Base-by-base conservation (phyloP, 2,888 invertebrate genomes). In the Idaea biselata region DNA sequence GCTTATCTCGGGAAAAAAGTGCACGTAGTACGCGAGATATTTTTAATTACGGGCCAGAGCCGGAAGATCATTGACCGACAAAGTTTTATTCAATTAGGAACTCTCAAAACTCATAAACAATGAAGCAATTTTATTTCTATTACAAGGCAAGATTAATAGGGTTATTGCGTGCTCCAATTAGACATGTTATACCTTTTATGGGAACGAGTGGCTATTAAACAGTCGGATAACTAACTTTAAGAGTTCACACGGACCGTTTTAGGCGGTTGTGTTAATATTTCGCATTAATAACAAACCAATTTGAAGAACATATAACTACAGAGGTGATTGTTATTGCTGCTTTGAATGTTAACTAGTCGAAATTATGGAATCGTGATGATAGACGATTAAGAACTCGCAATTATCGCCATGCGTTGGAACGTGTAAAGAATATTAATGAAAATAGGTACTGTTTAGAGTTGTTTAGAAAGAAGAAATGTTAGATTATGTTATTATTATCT, bases 91-190 rank as follows among this genome's bases (percentile, higher is more conserved):
- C 61, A 66, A 69, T 63, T 67, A 64, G 55, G 59, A 68, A 62
- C 63, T 63, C 56, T 58, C 56, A 63, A 58, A 60, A 62, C 66
- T 65, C 55, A 53, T 64, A 73, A 69, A 84, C 83, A 83, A 82
- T 83, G 76, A 81, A 79, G 74, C 73, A 77, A 79, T 83, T 78
- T 79, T 75, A 76, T 76, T 77, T 78, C 75, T 73, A 79, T 78
- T 78, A 78, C 70, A 66, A 63, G 71, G 70, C 70, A 76, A 83
- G 83, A 88, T 85, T 88, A 82, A 88, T 89, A 85, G 80, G 77
- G 68, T 75, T 73, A 86, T 89, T 77, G 87, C 89, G 86, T 89
- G 88, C 76, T 81, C 81, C 81, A 84, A 83, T 88, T 87, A 82
- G 70, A 74, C 68, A 70, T 67, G 69, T 70, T 64, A 61, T 73